Evolutionary conservation across 2,888 invertebrate species (phyloP).

Genomic region (Hecatera dysodea): DNA sequence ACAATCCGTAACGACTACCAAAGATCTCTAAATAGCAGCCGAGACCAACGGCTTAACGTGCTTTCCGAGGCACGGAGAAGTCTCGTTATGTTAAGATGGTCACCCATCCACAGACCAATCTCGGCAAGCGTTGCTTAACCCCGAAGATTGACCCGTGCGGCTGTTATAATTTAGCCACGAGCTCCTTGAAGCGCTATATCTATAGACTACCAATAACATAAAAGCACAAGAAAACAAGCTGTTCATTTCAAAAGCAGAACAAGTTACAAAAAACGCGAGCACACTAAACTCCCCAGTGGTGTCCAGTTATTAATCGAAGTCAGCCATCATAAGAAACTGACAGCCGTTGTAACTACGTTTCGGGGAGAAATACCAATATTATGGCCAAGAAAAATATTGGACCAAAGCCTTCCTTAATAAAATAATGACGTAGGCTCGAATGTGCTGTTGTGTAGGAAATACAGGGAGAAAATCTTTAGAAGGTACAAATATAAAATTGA

Average conservation of each 20-base stretch:
- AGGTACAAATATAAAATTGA: too few species aligned
- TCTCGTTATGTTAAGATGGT: too few species aligned
- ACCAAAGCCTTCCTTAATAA: slow-evolving; percentile 1
- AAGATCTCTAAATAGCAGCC: too few species aligned
- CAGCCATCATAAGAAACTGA: slow-evolving; percentile 18
- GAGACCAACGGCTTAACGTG: too few species aligned
- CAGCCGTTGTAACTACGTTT: slow-evolving; percentile 6
- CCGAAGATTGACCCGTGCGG: too few species aligned
- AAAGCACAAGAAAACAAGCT: neutral
- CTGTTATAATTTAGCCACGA: too few species aligned
- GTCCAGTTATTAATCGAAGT: slow-evolving; percentile 22
- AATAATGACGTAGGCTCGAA: neutral
- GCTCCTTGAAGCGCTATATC: neutral
- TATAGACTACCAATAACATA: neutral
- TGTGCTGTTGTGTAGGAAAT: neutral
- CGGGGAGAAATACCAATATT: neutral
- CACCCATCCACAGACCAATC: too few species aligned
- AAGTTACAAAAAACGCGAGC: neutral
- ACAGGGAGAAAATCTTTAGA: neutral
- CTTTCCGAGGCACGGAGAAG: too few species aligned
- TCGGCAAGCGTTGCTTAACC: too few species aligned
- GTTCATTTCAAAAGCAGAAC: neutral
- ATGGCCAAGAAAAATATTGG: slow-evolving; percentile 4
- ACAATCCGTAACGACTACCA: too few species aligned
- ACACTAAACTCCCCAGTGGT: neutral